Conservation (phyloP, 2,113 vertebrate genomes). For the Sarotherodon lohbergeri region DNA sequence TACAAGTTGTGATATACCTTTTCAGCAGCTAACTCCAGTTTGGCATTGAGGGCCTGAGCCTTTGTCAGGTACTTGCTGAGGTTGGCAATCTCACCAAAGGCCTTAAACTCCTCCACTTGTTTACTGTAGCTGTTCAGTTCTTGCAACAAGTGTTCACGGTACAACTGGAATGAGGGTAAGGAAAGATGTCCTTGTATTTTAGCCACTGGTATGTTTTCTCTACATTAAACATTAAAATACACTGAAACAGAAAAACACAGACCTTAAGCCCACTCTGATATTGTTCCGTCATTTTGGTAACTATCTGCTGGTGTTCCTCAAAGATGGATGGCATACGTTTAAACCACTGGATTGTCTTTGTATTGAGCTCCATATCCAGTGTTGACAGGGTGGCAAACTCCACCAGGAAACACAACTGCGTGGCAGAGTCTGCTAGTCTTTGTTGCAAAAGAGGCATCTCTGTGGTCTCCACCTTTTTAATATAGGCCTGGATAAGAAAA, state of each 20-base stretch:
- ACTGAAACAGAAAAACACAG: neutral
- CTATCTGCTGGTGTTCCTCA: constrained; percentile 76
- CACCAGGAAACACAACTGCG: constrained; percentile 74
- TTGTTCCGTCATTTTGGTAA: constrained; percentile 73
- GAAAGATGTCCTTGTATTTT: neutral
- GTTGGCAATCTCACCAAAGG: constrained; percentile 74
- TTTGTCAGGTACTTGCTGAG: constrained; percentile 81
- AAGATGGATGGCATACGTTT: constrained; percentile 81
- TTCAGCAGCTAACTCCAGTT: constrained; percentile 77
- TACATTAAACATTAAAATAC: neutral
- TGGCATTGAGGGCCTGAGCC: constrained; percentile 74
- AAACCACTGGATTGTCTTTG: constrained; percentile 78
- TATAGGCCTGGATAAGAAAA: constrained; percentile 59
- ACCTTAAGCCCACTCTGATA: constrained; percentile 85
- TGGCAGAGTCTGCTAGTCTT: constrained; percentile 72
- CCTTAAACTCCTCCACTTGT: constrained; percentile 77
- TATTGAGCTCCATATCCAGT: constrained; percentile 75
- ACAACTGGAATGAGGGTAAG: constrained; percentile 60
- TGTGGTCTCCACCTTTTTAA: constrained; percentile 67
- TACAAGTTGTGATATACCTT: constrained; percentile 68
- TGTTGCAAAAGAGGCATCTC: constrained; percentile 75
- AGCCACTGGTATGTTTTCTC: neutral
- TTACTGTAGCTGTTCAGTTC: constrained; percentile 78
- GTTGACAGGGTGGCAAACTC: constrained; percentile 74
- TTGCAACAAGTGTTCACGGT: constrained; percentile 76